A percentile compares a stretch with the other conserved stretches of the same genome.
Evolutionary conservation across 1,140 invertebrate species (phyloP).

Genomic region (Papilio helenus): DNA sequence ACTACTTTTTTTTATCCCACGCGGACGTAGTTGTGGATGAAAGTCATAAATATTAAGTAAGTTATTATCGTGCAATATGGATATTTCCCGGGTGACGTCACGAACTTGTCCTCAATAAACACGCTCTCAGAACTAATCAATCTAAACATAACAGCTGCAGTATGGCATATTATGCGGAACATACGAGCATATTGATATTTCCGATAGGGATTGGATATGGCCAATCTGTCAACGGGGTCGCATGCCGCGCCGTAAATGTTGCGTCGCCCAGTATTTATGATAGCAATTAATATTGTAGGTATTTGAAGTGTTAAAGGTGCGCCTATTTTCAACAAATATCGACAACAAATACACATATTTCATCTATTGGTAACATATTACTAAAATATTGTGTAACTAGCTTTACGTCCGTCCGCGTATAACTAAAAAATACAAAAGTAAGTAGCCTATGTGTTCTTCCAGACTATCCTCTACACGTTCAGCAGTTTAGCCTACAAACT

Average conservation of each 20-base stretch:
- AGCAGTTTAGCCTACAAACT: too few species aligned
- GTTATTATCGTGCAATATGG: background rate
- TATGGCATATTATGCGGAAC: conserved; percentile 2
- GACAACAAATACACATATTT: background rate
- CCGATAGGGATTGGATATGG: conserved; percentile 13
- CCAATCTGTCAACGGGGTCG: conserved; percentile 17
- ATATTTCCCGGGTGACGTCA: background rate
- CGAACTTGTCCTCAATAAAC: background rate
- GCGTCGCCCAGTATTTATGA: conserved; percentile 14
- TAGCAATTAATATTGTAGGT: background rate
- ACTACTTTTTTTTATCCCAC: too few species aligned
- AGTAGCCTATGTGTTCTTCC: too few species aligned
- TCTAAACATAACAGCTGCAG: conserved; percentile 6
- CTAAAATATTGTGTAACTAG: background rate
- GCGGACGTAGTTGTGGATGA: too few species aligned
- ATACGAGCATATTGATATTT: conserved; percentile 13
- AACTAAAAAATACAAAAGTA: too few species aligned
- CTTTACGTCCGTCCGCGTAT: background rate
- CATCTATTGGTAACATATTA: background rate
- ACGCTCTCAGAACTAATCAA: background rate
- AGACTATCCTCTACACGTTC: too few species aligned
- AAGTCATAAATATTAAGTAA: background rate
- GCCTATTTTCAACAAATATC: background rate
- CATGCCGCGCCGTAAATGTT: conserved; percentile 5
- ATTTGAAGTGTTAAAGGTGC: conserved; percentile 6